Percentiles rank a stretch among this genome's conserved stretches.
Conservation (phyloP, 2,113 vertebrate genomes). For the Elgaria multicarinata region DNA sequence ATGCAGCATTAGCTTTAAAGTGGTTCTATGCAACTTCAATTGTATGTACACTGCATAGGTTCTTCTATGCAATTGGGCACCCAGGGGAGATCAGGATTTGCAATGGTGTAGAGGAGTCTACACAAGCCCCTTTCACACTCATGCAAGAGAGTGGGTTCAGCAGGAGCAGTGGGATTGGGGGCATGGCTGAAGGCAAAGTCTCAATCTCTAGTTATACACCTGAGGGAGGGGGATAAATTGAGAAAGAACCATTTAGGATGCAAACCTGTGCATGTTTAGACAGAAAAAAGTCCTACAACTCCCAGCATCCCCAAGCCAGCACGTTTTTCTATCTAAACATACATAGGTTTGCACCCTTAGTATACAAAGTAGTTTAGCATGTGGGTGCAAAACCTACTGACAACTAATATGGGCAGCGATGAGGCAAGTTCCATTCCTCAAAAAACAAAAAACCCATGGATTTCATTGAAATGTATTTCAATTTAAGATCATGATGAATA, state of each 20-base stretch:
- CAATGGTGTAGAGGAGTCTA: not conserved
- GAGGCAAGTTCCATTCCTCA: not conserved
- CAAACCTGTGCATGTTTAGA: too few species aligned
- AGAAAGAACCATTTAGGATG: not conserved
- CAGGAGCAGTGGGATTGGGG: too few species aligned
- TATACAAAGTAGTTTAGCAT: not conserved
- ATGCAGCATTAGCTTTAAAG: not conserved
- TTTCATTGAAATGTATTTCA: not conserved
- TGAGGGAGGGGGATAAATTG: too few species aligned
- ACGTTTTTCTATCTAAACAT: too few species aligned
- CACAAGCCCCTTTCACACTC: not conserved
- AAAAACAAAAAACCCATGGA: not conserved
- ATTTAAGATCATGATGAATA: not conserved
- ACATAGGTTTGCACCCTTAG: not conserved
- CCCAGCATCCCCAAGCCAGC: too few species aligned
- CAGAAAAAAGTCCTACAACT: too few species aligned
- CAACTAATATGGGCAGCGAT: not conserved
- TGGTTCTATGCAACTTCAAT: not conserved
- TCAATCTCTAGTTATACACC: not conserved
- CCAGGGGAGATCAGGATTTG: not conserved
- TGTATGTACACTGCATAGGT: not conserved
- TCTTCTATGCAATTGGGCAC: not conserved
- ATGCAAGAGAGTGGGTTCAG: not conserved
- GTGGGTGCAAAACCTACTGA: not conserved
- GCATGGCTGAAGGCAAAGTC: too few species aligned